phyloP scores from a whole-genome alignment of 1,140 invertebrate genomes.

The Varroa destructor region DNA sequence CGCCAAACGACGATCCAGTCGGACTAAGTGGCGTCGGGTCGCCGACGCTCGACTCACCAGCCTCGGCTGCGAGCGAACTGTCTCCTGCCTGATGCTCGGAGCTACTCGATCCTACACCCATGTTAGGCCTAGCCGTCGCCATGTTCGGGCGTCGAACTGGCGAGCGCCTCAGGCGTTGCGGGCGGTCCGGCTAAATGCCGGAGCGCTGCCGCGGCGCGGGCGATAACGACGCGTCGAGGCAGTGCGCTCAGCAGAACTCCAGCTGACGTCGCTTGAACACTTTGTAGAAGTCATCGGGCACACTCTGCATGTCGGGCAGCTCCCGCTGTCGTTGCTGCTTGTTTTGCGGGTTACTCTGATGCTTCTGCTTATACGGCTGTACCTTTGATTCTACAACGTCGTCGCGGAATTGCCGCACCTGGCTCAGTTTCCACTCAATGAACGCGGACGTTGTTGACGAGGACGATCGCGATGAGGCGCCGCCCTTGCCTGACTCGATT shows the following conservation, averaged over 20 bases:
- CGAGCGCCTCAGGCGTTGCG: slow-evolving; percentile 3
- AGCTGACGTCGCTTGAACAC: slow-evolving; percentile 17
- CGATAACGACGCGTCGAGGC: too few relatives aligned
- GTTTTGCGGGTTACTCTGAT: not conserved
- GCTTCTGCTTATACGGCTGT: slow-evolving; percentile 5
- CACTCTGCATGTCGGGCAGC: slow-evolving; percentile 10
- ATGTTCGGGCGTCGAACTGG: slow-evolving; percentile 26
- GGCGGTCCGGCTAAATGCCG: not conserved
- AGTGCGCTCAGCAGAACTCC: slow-evolving; percentile 9
- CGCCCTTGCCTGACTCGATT: too few relatives aligned
- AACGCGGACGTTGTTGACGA: slow-evolving; percentile 8
- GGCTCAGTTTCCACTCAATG: not conserved
- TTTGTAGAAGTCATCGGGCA: slow-evolving; percentile 26
- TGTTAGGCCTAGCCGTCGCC: slow-evolving; percentile 28
- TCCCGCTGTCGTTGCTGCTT: not conserved
- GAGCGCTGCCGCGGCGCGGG: not conserved
- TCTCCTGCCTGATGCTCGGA: slow-evolving; percentile 25
- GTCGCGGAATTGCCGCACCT: not conserved
- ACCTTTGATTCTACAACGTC: not conserved
- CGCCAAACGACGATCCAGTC: not conserved
- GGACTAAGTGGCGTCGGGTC: slow-evolving; percentile 26
- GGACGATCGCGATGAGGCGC: not conserved
- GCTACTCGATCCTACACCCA: slow-evolving; percentile 27
- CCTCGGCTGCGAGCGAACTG: slow-evolving; percentile 23
- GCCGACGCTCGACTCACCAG: slow-evolving; percentile 6